Evolutionary conservation across 2,113 vertebrate genomes (phyloP).

Genomic region (Siphamia tubifer): DNA sequence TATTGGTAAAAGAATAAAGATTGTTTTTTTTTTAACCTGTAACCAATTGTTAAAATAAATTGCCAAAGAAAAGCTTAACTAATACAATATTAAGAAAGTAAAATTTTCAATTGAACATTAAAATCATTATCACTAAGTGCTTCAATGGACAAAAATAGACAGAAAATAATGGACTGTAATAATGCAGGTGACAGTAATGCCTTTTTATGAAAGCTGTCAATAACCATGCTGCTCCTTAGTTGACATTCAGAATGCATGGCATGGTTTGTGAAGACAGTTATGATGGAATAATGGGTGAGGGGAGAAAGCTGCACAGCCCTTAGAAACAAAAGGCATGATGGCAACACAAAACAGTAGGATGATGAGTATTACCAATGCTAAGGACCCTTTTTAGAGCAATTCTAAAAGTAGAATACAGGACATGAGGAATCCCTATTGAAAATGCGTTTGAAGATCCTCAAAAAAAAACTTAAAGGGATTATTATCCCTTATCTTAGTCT

Average conservation of each 20-base stretch:
- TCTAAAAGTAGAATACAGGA: too few relatives aligned
- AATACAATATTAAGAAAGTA: background rate
- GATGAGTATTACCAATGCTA: too few relatives aligned
- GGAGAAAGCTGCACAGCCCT: slow-evolving; percentile 71
- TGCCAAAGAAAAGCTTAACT: background rate
- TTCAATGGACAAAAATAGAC: too few relatives aligned
- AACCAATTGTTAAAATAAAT: background rate
- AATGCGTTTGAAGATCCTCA: too few relatives aligned
- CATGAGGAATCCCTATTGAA: too few relatives aligned
- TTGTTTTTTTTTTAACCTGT: background rate
- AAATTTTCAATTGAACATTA: too few relatives aligned
- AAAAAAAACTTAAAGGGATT: too few relatives aligned
- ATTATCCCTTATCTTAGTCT: too few relatives aligned
- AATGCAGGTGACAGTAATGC: slow-evolving; percentile 24
- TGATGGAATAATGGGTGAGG: slow-evolving; percentile 9
- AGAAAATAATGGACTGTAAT: slow-evolving; percentile 9
- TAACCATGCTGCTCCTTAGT: slow-evolving; percentile 22
- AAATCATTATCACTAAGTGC: too few relatives aligned
- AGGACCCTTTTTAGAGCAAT: too few relatives aligned
- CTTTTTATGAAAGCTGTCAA: slow-evolving; percentile 1
- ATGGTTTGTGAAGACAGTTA: background rate
- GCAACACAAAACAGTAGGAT: too few relatives aligned
- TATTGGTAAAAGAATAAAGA: background rate
- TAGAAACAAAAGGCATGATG: slow-evolving; percentile 45
- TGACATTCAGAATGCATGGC: slow-evolving; percentile 38